phyloP scores from a whole-genome alignment of 1,140 invertebrate species.

The Drosophila seguyi region DNA sequence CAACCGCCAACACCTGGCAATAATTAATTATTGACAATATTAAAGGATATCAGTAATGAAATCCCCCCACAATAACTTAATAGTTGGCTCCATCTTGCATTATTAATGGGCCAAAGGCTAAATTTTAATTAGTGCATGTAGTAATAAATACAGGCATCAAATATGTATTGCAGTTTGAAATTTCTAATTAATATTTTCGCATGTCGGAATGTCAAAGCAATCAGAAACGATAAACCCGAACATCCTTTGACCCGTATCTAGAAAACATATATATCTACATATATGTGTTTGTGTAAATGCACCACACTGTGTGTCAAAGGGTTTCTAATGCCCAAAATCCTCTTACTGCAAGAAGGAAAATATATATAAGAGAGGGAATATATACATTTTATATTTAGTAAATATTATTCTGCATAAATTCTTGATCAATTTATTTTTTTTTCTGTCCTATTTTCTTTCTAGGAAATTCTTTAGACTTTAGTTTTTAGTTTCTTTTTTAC shows the following conservation, averaged over 20 bases:
- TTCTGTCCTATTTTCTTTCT: not conserved
- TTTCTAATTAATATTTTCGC: conserved; percentile 16
- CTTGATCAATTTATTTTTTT: not conserved
- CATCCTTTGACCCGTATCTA: not conserved
- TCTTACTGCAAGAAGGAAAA: not conserved
- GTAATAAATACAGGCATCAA: not conserved
- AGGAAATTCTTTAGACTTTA: not conserved
- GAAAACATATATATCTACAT: not conserved
- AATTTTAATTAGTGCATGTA: conserved; percentile 1
- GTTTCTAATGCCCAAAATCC: conserved; percentile 4
- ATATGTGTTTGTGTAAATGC: no score
- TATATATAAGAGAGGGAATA: not conserved
- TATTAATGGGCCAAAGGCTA: not conserved
- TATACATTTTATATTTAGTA: not conserved
- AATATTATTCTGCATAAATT: not conserved
- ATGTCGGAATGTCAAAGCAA: conserved; percentile 5
- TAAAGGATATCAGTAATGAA: not conserved
- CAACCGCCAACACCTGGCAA: not conserved
- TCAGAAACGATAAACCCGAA: conserved; percentile 1
- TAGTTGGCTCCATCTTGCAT: not conserved
- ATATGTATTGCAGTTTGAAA: conserved; percentile 10
- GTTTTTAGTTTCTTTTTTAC: not conserved
- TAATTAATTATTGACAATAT: not conserved
- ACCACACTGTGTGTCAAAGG: conserved; percentile 1
- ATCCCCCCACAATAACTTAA: not conserved